A percentile compares a stretch with the other conserved stretches of the same genome.
These are phyloP conservation scores for Saguinus imperator DNA, from an alignment of 2,113 vertebrate genomes.

Conservation along the genomic window DNA sequence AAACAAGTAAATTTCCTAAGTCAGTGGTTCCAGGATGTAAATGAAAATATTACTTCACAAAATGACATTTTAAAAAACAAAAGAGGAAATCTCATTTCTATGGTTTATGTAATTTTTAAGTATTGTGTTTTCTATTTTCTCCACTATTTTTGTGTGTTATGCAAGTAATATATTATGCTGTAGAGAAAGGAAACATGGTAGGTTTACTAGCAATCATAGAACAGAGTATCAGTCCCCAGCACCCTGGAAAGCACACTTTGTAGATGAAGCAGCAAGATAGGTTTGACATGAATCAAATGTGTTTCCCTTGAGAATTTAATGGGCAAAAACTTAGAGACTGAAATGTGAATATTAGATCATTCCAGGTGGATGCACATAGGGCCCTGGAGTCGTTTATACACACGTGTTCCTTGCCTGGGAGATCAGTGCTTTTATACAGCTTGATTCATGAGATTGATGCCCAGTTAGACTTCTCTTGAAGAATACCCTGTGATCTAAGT, in stretches of 20 bases:
- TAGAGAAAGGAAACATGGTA: not conserved
- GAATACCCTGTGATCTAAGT: not conserved
- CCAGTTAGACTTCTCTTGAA: not conserved
- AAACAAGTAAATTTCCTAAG: not conserved
- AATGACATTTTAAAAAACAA: not conserved
- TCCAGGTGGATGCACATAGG: not conserved
- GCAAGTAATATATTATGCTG: not conserved
- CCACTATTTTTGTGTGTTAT: not conserved
- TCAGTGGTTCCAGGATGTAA: not conserved
- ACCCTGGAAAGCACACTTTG: not conserved
- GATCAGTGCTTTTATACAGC: not conserved
- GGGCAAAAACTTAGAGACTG: not conserved
- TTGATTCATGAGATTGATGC: not conserved
- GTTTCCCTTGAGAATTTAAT: not conserved
- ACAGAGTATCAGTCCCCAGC: not conserved
- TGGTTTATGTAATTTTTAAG: not conserved
- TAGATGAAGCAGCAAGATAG: not conserved
- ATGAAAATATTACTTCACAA: not conserved
- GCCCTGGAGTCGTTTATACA: no score
- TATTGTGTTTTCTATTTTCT: not conserved
- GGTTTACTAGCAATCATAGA: not conserved
- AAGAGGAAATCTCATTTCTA: not conserved
- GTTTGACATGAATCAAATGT: not conserved
- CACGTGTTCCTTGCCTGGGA: not conserved
- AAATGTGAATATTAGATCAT: not conserved